Conservation (phyloP, 92 coral and sea anemone genomes). For the Palythoa caribaeorum region DNA sequence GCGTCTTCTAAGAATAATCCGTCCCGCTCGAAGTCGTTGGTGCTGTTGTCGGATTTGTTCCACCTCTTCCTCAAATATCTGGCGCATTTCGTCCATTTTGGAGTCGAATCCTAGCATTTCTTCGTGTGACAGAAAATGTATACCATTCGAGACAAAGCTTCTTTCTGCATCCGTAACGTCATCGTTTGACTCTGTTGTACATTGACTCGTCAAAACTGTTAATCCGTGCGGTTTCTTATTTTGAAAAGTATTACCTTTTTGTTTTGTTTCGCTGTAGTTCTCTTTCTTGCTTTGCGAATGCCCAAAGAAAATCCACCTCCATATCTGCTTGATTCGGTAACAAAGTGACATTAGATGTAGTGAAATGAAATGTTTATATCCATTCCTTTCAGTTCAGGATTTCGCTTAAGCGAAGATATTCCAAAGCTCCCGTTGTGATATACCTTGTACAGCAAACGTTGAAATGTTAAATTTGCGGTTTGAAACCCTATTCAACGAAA, state of each 20-base stretch:
- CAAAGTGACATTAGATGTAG: conserved; percentile 80
- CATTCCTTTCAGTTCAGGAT: not conserved
- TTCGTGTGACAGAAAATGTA: conserved; percentile 72
- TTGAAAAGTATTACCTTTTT: conserved; percentile 31
- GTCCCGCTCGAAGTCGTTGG: conserved; percentile 75
- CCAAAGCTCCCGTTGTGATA: not conserved
- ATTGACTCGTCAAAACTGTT: not conserved
- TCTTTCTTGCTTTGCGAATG: conserved; percentile 32
- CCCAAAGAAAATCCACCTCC: conserved; percentile 60
- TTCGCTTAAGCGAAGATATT: not conserved
- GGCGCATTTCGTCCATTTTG: conserved; percentile 87
- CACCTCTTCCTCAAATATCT: conserved; percentile 83
- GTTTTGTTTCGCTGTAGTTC: conserved; percentile 26
- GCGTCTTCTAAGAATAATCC: conserved; percentile 66
- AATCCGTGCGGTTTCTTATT: conserved; percentile 12
- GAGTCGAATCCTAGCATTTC: conserved; percentile 80
- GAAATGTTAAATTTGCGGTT: conserved; percentile 1
- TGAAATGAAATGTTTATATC: not conserved
- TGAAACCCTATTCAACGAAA: not conserved
- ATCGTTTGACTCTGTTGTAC: not conserved
- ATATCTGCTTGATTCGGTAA: conserved; percentile 75
- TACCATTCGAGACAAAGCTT: conserved; percentile 74
- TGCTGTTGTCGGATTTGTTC: conserved; percentile 84
- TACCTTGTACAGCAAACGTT: not conserved
- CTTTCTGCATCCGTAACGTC: conserved; percentile 23